Conservation (phyloP, 2,113 vertebrate genomes). For the Epinephelus cyanopodus region DNA sequence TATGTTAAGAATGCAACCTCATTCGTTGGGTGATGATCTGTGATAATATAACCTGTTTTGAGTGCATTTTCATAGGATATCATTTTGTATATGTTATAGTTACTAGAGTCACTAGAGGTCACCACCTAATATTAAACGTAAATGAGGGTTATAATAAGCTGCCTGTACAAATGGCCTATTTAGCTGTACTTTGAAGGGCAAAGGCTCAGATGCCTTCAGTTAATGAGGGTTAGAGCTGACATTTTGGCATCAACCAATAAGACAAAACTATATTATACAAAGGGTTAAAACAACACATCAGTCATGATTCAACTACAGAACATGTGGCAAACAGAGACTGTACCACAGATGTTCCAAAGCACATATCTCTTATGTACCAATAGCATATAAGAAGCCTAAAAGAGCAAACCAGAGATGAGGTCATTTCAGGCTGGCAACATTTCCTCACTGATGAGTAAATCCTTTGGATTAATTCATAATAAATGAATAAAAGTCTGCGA, state of each 20-base stretch:
- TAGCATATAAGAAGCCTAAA: slow-evolving; percentile 56
- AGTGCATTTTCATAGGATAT: no score
- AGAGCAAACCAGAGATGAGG: slow-evolving; percentile 41
- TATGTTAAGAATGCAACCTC: no score
- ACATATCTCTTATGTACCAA: slow-evolving; percentile 44
- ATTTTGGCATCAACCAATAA: background rate
- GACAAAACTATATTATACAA: background rate
- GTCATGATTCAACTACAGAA: background rate
- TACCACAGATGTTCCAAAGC: slow-evolving; percentile 2
- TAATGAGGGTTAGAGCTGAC: background rate
- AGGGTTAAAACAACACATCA: background rate
- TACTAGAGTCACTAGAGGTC: no score
- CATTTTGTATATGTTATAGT: no score
- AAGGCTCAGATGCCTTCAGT: background rate
- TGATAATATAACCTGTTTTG: no score
- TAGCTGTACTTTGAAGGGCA: no score
- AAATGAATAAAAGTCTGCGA: slow-evolving; percentile 43
- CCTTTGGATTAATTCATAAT: slow-evolving; percentile 63
- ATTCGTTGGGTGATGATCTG: no score
- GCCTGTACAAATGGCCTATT: no score
- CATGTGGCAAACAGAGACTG: background rate
- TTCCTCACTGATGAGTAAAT: slow-evolving; percentile 69
- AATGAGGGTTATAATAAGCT: no score
- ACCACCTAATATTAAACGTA: no score
- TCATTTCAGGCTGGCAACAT: slow-evolving; percentile 70